phyloP scores from a whole-genome alignment of 2,113 vertebrate species.

The Bubo scandiacus region DNA sequence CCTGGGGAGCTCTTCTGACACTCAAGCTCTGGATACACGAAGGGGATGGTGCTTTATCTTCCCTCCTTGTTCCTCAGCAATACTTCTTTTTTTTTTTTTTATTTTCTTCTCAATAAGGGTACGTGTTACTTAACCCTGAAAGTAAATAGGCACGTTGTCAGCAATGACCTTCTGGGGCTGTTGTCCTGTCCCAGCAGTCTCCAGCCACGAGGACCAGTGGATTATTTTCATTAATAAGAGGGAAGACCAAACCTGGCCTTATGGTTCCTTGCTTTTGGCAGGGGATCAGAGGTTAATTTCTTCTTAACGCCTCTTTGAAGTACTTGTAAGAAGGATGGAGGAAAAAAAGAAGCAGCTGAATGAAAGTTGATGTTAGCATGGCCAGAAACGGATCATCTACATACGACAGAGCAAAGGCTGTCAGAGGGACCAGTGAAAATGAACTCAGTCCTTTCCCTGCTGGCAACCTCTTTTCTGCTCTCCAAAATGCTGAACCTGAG shows the following conservation, averaged over 20 bases:
- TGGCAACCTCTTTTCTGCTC: background rate
- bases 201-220: background rate
- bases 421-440: background rate
- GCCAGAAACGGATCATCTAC: background rate
- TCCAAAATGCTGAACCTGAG: background rate
- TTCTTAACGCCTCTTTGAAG: background rate
- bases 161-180: background rate
- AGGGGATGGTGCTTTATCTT: background rate
- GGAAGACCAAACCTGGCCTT: background rate
- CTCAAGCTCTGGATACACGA: background rate
- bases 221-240: background rate
- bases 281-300: background rate
- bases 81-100: background rate
- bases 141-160: background rate
- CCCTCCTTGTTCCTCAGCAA: background rate
- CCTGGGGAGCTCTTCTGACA: background rate
- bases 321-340: background rate
- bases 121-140: background rate
- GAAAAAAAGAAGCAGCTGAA: background rate
- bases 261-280: background rate
- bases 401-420: rapidly evolving
- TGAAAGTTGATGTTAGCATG: background rate
- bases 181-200: background rate
- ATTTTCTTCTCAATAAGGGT: background rate
- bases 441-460: background rate